Evolutionary conservation across 2,113 vertebrate genomes (phyloP).

Genomic region (Nycticebus coucang): DNA sequence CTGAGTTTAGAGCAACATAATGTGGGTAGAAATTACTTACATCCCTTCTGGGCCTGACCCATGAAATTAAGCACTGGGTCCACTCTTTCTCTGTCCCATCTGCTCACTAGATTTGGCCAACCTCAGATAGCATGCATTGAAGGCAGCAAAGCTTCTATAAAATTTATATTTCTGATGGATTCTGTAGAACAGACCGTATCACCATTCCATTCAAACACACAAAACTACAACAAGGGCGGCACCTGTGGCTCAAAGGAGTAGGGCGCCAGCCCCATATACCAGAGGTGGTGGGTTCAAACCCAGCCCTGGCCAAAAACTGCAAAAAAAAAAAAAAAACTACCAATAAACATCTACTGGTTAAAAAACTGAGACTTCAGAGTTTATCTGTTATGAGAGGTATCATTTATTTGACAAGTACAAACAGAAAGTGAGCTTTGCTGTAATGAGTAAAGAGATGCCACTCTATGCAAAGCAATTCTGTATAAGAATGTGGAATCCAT

Average conservation of each 20-base stretch:
- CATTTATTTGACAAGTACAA: background rate
- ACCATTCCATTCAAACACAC: background rate
- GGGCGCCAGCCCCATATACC: too few species aligned
- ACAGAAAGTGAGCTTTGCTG: background rate
- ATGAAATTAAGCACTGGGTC: background rate
- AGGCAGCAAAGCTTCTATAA: background rate
- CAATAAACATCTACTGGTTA: background rate
- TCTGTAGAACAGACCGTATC: background rate
- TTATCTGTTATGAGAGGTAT: background rate
- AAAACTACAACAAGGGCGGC: background rate
- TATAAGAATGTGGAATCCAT: background rate
- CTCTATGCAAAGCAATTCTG: background rate
- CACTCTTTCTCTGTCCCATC: background rate
- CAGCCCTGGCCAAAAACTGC: too few species aligned
- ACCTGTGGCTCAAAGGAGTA: too few species aligned
- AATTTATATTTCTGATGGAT: background rate
- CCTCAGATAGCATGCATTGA: background rate
- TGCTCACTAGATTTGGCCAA: background rate
- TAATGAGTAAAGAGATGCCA: constrained; percentile 14
- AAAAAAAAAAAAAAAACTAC: background rate
- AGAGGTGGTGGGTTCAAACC: too few species aligned
- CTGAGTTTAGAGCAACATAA: constrained; percentile 5
- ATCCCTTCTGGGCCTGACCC: background rate
- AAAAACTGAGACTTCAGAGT: background rate
- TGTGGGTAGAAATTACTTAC: background rate